Evolutionary conservation across 2,888 invertebrate species (phyloP), one percentile per base, ranked within the genome.

Genomic region (Brachyopa scutellaris): DNA sequence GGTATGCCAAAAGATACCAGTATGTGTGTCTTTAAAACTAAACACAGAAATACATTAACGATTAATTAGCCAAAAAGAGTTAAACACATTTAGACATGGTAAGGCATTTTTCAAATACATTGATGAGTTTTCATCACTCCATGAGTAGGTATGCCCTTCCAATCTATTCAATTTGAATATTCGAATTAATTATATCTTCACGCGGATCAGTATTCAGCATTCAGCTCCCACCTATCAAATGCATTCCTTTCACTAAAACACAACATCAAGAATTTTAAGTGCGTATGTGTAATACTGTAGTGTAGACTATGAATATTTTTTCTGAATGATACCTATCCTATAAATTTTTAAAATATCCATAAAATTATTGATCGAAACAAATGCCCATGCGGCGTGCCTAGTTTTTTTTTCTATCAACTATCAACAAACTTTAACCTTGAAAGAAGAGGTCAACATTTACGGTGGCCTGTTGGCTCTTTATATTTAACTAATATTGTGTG

Each of bases 321-420:
- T n/a, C n/a, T n/a, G n/a, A n/a, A n/a, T n/a, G n/a, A n/a, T n/a
- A n/a, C n/a, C n/a, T n/a, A n/a, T n/a, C n/a, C n/a, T n/a, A n/a
- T n/a, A n/a, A 9, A 4, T 5, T 53, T 53, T 17, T 33, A 53
- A 53, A 53, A 53, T 53, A 53, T 53, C 51, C 51, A 53, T 53
- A 53, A 53, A 31, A 53, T 53, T 53, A 53, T 33, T 8, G n/a
- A n/a, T 2, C 13, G 8, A 53, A 53, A 8, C 26, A 26, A 47
- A 26, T 47, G 26, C 23, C 6, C 9, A n/a, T n/a, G n/a, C 11
- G 6, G 17, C 47, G 3, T 47, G 47, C 11, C 13, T 47, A 13
- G 23, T 23, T 47, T 26, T 47, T 26, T 23, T 26, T 23, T n/a
- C n/a, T n/a, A n/a, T n/a, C n/a, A n/a, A n/a, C 45, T 23, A 23